A percentile compares a stretch with the other conserved stretches of the same genome.
phyloP scores from a whole-genome alignment of 2,888 invertebrate species.

The Chymomyza procnemis region DNA sequence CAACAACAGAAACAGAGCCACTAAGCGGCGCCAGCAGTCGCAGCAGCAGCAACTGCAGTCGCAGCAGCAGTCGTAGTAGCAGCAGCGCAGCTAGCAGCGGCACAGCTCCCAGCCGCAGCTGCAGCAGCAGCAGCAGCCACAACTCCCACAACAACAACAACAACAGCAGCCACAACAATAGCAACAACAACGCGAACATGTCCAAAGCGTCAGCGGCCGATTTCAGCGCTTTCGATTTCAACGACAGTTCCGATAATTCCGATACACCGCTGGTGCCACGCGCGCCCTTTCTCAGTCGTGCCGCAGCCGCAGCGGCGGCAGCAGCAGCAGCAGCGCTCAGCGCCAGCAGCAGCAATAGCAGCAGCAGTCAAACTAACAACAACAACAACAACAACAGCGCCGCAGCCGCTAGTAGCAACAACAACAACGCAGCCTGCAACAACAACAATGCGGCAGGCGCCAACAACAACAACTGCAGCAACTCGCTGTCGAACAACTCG shows the following conservation, averaged over 20 bases:
- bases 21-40: conserved; percentile 11
- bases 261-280: conserved; percentile 71
- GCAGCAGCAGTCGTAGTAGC: conserved; percentile 20
- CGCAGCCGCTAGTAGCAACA: conserved; percentile 22
- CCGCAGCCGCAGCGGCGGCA: conserved; percentile 55
- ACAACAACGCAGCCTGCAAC: conserved; percentile 33
- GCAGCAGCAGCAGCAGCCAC: conserved; percentile 14
- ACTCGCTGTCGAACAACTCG: conserved; percentile 24
- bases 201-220: conserved; percentile 57
- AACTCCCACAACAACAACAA: conserved; percentile 17
- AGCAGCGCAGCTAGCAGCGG: conserved; percentile 25
- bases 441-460: conserved; percentile 39
- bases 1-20: conserved; percentile 7
- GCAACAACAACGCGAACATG: conserved; percentile 35
- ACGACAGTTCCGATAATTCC: conserved; percentile 78
- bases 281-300: conserved; percentile 75
- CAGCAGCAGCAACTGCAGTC: conserved; percentile 20
- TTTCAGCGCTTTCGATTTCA: conserved; percentile 78
- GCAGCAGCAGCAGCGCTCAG: conserved; percentile 50
- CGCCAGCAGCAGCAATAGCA: conserved; percentile 44
- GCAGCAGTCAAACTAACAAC: conserved; percentile 39
- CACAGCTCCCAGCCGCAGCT: conserved; percentile 11
- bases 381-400: conserved; percentile 18
- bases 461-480: conserved; percentile 25
- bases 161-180: conserved; percentile 11